phyloP scores from a whole-genome alignment of 2,113 vertebrate species.

The Phalacrocorax pelagicus region DNA sequence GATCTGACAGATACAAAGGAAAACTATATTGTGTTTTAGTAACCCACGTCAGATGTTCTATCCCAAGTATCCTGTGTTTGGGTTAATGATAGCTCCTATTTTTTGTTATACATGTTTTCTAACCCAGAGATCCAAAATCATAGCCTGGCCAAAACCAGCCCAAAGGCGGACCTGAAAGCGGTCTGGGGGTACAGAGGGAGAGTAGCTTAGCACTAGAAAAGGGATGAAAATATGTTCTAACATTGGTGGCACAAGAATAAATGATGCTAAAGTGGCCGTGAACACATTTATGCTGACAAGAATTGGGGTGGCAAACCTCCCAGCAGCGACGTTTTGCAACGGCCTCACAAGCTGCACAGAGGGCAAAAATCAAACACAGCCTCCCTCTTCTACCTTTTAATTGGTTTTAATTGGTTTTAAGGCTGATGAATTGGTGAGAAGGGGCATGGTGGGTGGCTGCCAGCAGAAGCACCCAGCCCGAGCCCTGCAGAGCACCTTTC shows the following conservation, averaged over 20 bases:
- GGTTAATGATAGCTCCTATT: fast-evolving
- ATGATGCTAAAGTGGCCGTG: background rate
- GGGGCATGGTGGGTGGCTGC: background rate
- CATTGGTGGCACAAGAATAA: background rate
- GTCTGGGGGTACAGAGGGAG: background rate
- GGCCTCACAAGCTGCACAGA: fast-evolving
- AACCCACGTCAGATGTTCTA: background rate
- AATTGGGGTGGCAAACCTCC: background rate
- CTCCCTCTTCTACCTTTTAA: background rate
- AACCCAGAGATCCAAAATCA: background rate
- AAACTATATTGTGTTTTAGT: fast-evolving
- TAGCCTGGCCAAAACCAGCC: background rate
- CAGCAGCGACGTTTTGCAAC: background rate
- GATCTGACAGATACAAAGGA: background rate
- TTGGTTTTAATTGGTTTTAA: background rate
- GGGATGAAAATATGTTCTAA: background rate
- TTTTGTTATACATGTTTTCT: background rate
- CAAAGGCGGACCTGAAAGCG: background rate
- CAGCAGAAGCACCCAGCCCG: background rate
- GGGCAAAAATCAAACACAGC: background rate
- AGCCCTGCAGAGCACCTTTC: background rate
- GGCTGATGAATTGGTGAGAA: background rate
- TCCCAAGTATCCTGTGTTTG: background rate
- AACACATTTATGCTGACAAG: background rate
- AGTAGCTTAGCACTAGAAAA: background rate